Base-by-base conservation (phyloP, 2,797 vertebrate species). In the Emydoidea blandingii region DNA sequence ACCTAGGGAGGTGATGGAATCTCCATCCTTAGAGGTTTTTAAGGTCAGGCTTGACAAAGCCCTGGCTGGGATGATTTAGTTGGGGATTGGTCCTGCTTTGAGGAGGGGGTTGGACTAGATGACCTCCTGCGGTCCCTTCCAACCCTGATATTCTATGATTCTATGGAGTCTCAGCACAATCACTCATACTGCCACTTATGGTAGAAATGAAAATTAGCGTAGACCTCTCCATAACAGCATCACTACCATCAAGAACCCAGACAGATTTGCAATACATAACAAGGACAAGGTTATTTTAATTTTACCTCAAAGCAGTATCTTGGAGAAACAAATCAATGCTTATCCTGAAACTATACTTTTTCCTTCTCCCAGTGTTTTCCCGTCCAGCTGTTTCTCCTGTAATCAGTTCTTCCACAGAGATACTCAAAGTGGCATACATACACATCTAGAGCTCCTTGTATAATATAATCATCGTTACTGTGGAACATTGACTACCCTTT, bases 301-400 rank as follows among this genome's bases (percentile, higher is more conserved):
- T 89, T 86, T 3, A 5, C 59, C 92, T 37, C 44, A 84, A 74
- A 8, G 68, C 52, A 86, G 4, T 0, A 0, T 81, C 80, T 87
- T 56, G 1, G 52, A 89, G 53, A 87, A 93, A 72, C 1, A 37
- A 74, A 16, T 12, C 92, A 81, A 86, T 1, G 0, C 31, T 65
- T 65, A 19, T 8, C 16, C 34, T 65, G 16, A 65, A 65, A n/a
- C 34, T 5, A 19, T 12, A 0, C 0, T 2, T 6, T 54, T 47
- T 3, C 8, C 14, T 10, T 4, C 27, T 4, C 2, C 14, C 56
- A 29, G 44, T 37, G 12, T 81, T 91, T 72, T 41, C 53, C 74
- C 74, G 27, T 91, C 44, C 27, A 83, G 59, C 31, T 93, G 86
- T 54, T 87, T 56, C 81, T 10, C 68, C 49, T 59, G 14, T 56